Evolutionary conservation across 1,140 invertebrate species (phyloP), one percentile per base, ranked within the genome.

Genomic region (Zaprionus africanus): DNA sequence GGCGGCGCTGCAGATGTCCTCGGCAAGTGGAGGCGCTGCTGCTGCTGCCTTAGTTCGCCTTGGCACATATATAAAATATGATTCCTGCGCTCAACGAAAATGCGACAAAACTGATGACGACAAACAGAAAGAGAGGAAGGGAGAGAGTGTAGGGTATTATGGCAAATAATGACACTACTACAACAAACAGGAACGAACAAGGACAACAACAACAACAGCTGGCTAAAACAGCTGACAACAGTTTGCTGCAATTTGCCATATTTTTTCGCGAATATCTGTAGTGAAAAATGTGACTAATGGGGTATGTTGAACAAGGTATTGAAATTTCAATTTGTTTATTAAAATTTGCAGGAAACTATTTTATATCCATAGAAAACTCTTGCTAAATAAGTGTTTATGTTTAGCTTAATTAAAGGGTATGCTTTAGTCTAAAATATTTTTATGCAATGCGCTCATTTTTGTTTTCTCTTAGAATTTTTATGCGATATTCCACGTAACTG

Each of bases 41-140:
- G n/a, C n/a, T n/a, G n/a, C n/a, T 63, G 64, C 61, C 75, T 66
- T 71, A 74, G 59, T 15, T 59, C 56, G 53, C 56, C 36, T 36
- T 66, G 76, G 60, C 71, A 57, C 38, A 24, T 54, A 81, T 56
- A 83, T 72, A 85, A 84, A 84, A 87, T 83, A 87, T 87, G 84
- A 87, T 81, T 81, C 68, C 68, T 70, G 61, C 49, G 73, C 83
- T 82, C 71, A 78, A 68, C 67, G 61, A 71, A 87, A 87, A 87
- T 87, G 84, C 84, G 84, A 88, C 83, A 86, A 87, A 87, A 86
- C 79, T 86, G 79, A 82, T 86, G 83, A 80, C 69, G 83, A 78
- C 22, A n/a, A 46, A 34, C 43, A 46, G 41, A 5, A 15, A 7
- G 17, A 3, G 7, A 19, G 41, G n/a, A 0, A 46, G n/a, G 3